These are phyloP conservation scores for Rafetus swinhoei DNA, from an alignment of 2,113 vertebrate species.

Conservation along the genomic window DNA sequence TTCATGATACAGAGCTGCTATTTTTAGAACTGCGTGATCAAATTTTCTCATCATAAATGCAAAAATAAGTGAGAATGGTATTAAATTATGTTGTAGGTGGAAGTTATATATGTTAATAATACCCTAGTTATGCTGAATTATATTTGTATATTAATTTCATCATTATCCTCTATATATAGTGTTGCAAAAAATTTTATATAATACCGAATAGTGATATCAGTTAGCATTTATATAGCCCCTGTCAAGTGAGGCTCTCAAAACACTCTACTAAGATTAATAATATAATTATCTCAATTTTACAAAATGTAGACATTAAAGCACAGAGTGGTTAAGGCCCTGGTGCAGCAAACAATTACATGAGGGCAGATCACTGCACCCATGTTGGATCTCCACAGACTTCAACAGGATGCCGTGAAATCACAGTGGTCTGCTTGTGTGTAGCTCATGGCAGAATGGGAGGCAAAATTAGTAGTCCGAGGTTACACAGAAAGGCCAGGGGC, in stretches of 20 bases:
- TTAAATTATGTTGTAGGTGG: slow-evolving; percentile 55
- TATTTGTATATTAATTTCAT: background rate
- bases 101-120: slow-evolving; percentile 32
- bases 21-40: slow-evolving; percentile 18
- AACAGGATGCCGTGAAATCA: background rate
- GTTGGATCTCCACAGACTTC: background rate
- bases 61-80: slow-evolving; percentile 49
- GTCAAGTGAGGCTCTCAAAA: background rate
- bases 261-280: background rate
- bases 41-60: slow-evolving; percentile 19
- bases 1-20: slow-evolving; percentile 31
- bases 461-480: background rate
- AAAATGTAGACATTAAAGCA: background rate
- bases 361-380: background rate
- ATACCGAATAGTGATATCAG: background rate
- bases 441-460: background rate
- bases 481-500: background rate
- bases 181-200: background rate
- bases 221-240: background rate
- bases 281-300: background rate
- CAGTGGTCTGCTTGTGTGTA: background rate
- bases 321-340: background rate
- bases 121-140: slow-evolving; percentile 9
- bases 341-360: background rate
- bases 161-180: background rate